A percentile compares a stretch with the other conserved stretches of the same genome.
phyloP scores from a whole-genome alignment of 2,888 invertebrate species.

The Drosophila borealis region DNA sequence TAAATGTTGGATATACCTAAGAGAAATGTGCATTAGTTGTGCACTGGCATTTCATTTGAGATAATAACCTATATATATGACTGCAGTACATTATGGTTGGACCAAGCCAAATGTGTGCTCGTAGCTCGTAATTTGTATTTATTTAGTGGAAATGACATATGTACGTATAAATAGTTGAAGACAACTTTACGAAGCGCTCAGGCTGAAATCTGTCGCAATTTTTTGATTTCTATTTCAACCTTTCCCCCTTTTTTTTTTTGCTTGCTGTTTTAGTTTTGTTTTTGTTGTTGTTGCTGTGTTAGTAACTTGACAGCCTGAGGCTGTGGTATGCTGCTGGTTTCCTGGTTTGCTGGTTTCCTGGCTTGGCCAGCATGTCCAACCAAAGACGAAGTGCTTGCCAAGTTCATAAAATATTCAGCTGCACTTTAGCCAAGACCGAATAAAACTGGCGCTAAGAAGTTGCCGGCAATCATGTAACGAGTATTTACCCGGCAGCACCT shows the following conservation, averaged over 20 bases:
- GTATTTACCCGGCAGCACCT: slow-evolving; percentile 69
- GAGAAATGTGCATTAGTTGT: not conserved
- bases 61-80: not conserved
- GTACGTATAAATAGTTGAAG: slow-evolving; percentile 42
- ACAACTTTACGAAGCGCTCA: slow-evolving; percentile 42
- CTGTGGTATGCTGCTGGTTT: slow-evolving; percentile 31
- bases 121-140: slow-evolving; percentile 39
- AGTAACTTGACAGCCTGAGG: slow-evolving; percentile 52
- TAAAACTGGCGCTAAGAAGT: slow-evolving; percentile 72
- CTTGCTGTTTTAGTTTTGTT: slow-evolving; percentile 14
- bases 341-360: slow-evolving; percentile 19
- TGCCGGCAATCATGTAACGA: slow-evolving; percentile 70
- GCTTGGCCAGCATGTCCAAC: slow-evolving; percentile 40
- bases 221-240: slow-evolving; percentile 15
- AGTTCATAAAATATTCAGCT: slow-evolving; percentile 81
- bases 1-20: not conserved
- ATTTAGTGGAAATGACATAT: slow-evolving; percentile 52
- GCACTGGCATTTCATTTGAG: not conserved
- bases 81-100: slow-evolving; percentile 4
- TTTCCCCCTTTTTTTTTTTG: not conserved
- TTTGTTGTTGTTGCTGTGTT: slow-evolving; percentile 19
- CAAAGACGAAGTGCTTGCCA: slow-evolving; percentile 73
- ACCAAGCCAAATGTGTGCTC: slow-evolving; percentile 19
- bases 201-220: slow-evolving; percentile 42
- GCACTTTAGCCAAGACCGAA: slow-evolving; percentile 72